These are phyloP conservation scores for Stegostoma tigrinum DNA, from an alignment of 2,113 vertebrate species.

Conservation along the genomic window DNA sequence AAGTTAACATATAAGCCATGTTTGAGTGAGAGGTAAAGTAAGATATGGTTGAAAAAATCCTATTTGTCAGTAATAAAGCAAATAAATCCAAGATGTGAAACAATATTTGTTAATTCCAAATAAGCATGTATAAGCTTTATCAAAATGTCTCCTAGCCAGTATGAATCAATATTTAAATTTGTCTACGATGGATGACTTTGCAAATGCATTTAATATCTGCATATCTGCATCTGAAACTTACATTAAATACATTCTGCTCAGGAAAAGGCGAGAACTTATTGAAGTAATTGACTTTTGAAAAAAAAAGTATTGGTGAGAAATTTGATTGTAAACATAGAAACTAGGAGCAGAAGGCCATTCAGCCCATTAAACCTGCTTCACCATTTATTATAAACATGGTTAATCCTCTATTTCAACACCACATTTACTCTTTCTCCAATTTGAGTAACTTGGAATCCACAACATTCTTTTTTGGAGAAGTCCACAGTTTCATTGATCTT, in stretches of 20 bases:
- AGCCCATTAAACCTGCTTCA: too few relatives aligned
- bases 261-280: not conserved
- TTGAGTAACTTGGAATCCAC: too few relatives aligned
- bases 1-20: not conserved
- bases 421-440: too few relatives aligned
- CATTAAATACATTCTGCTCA: not conserved
- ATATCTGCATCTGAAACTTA: not conserved
- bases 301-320: not conserved
- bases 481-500: too few relatives aligned
- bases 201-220: too few relatives aligned
- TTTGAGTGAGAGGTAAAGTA: not conserved
- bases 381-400: too few relatives aligned
- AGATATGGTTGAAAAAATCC: not conserved
- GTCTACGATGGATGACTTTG: not conserved
- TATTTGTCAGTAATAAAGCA: not conserved
- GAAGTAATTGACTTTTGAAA: not conserved
- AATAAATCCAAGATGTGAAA: not conserved
- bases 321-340: too few relatives aligned
- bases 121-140: not conserved
- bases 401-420: too few relatives aligned
- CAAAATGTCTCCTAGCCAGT: not conserved
- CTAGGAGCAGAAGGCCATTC: too few relatives aligned
- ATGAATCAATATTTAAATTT: constrained; percentile 9
- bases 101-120: not conserved
- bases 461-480: too few relatives aligned